A percentile compares a stretch with the other conserved stretches of the same genome.
These are phyloP conservation scores for Orycteropus afer DNA, from an alignment of 2,113 vertebrate species.

Conservation along the genomic window DNA sequence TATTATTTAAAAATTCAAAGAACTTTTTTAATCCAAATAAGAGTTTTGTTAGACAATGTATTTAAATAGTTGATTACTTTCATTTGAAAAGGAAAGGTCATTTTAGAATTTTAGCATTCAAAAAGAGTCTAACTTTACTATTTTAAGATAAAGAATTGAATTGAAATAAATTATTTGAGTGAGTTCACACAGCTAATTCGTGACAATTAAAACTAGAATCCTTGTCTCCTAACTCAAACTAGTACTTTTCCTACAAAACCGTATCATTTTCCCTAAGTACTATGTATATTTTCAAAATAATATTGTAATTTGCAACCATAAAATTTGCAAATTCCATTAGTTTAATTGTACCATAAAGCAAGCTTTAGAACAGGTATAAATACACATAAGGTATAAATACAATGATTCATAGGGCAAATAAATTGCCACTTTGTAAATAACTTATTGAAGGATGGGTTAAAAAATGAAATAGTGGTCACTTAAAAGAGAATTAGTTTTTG, in stretches of 20 bases:
- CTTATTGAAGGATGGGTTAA: conserved; percentile 55
- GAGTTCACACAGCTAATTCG: background rate
- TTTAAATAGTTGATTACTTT: background rate
- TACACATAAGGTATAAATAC: conserved; percentile 63
- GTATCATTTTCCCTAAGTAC: conserved; percentile 2
- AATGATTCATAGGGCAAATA: conserved; percentile 66
- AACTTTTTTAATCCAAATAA: background rate
- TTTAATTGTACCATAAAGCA: conserved; percentile 62
- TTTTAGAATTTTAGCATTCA: background rate
- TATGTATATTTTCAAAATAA: conserved; percentile 55
- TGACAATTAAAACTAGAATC: background rate
- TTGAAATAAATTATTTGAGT: background rate
- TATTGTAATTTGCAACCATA: conserved; percentile 59
- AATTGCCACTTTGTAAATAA: conserved; percentile 18
- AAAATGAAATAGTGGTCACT: conserved; percentile 51
- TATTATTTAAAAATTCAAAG: conserved; percentile 10
- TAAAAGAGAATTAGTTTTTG: conserved; percentile 24
- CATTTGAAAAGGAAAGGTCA: background rate
- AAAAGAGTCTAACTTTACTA: background rate
- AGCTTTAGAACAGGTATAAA: conserved; percentile 67
- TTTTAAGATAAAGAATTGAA: background rate
- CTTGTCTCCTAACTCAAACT: background rate
- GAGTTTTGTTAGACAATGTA: background rate
- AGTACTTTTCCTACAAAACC: background rate
- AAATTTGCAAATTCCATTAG: conserved; percentile 22